A percentile compares a stretch with the other conserved stretches of the same genome.
phyloP scores from a whole-genome alignment of 1,140 invertebrate species.

The Kradibia gibbosae region DNA sequence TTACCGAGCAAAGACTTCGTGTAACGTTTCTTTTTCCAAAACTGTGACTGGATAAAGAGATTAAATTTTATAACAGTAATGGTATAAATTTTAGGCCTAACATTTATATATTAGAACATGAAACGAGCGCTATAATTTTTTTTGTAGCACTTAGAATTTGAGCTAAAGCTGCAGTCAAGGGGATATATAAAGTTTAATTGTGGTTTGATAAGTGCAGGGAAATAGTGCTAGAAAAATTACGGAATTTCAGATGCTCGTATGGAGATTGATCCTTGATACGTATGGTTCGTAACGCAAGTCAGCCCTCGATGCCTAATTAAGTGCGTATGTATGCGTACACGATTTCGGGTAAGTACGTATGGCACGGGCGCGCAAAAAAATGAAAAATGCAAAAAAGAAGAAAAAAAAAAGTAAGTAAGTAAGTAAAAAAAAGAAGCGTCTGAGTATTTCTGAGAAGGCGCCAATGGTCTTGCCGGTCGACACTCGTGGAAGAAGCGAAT shows the following conservation, averaged over 20 bases:
- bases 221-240: background rate
- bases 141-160: background rate
- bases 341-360: too few relatives aligned
- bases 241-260: background rate
- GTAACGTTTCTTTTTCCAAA: background rate
- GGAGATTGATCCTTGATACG: background rate
- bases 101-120: background rate
- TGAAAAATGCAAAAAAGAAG: too few relatives aligned
- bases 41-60: background rate
- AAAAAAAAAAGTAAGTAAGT: too few relatives aligned
- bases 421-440: too few relatives aligned
- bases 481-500: too few relatives aligned
- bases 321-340: background rate
- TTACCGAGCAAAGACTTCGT: background rate
- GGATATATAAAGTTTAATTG: background rate
- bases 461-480: too few relatives aligned
- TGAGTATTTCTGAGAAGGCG: too few relatives aligned
- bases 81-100: conserved; percentile 2
- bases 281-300: too few relatives aligned
- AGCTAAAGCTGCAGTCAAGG: background rate
- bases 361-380: too few relatives aligned
- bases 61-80: conserved; percentile 3
- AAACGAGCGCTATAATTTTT: background rate
- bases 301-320: too few relatives aligned
- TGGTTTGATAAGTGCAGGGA: background rate